Conservation (phyloP, 2,888 invertebrate species). For the Hirtodrosophila duncani region DNA sequence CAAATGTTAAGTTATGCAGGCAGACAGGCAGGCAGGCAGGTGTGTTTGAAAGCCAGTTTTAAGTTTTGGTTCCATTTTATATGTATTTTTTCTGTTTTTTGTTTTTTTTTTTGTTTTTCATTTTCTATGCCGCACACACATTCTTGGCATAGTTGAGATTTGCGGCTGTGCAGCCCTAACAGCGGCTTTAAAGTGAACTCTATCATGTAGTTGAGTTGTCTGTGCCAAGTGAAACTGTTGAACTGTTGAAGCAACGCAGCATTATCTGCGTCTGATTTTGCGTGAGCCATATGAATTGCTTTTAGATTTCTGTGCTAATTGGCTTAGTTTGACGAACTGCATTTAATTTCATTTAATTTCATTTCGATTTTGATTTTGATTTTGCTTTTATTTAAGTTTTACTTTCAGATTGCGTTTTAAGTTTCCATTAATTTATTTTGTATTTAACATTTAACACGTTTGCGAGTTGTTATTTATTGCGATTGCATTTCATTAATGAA, state of each 20-base stretch:
- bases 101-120: constrained; percentile 23
- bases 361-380: constrained; percentile 20
- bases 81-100: constrained; percentile 8
- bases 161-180: constrained; percentile 8
- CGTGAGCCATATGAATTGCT: too few relatives aligned
- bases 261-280: constrained; percentile 5
- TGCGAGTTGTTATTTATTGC: constrained; percentile 11
- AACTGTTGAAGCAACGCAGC: too few relatives aligned
- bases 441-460: constrained; percentile 15
- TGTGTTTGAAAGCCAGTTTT: constrained; percentile 31
- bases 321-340: constrained; percentile 58
- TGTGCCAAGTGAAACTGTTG: constrained; percentile 41
- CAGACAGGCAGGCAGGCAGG: constrained; percentile 16
- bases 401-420: constrained; percentile 48
- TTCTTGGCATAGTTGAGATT: constrained; percentile 56
- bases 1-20: constrained; percentile 41
- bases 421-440: constrained; percentile 17
- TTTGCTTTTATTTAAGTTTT: constrained; percentile 28
- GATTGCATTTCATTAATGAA: background rate
- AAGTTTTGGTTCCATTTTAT: constrained; percentile 17
- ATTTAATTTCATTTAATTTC: constrained; percentile 48
- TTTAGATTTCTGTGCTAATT: constrained; percentile 35
- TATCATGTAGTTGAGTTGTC: too few relatives aligned
- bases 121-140: constrained; percentile 41
- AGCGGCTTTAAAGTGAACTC: too few relatives aligned